Evolutionary conservation across 2,797 vertebrate species (phyloP).

Genomic region (Balearica regulorum): DNA sequence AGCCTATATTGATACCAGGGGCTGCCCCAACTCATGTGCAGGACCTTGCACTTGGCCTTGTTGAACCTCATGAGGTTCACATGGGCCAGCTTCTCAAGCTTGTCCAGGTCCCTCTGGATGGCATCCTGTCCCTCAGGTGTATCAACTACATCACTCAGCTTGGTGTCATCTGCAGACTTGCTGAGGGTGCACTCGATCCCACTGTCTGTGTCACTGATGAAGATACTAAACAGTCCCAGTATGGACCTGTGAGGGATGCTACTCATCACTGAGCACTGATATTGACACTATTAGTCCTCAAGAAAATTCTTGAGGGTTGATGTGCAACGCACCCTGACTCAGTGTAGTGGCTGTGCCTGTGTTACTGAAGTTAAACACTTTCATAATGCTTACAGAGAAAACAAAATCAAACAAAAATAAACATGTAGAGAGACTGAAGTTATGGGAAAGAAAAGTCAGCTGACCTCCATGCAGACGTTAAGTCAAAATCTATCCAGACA

Average conservation of each 20-base stretch:
- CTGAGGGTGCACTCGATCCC: not conserved
- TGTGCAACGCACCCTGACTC: not conserved
- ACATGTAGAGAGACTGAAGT: not conserved
- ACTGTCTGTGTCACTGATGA: not conserved
- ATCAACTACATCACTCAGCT: no score
- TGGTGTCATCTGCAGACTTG: not conserved
- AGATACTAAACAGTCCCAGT: not conserved
- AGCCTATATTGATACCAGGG: no score
- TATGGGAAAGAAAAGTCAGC: not conserved
- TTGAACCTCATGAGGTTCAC: no score
- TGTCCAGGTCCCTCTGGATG: no score
- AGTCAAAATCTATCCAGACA: not conserved
- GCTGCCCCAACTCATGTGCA: no score
- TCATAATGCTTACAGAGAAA: not conserved
- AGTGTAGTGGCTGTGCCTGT: not conserved
- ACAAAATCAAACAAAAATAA: not conserved
- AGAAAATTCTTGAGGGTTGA: not conserved
- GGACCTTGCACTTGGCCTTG: no score
- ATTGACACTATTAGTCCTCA: not conserved
- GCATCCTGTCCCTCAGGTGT: no score
- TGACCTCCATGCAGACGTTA: not conserved
- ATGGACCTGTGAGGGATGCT: not conserved
- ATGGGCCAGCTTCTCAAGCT: no score
- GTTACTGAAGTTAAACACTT: not conserved
- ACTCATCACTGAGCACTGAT: not conserved